Percentiles rank a stretch among this genome's conserved stretches.
These are phyloP conservation scores for Grus americana DNA, from an alignment of 2,113 vertebrate genomes.

Conservation along the genomic window DNA sequence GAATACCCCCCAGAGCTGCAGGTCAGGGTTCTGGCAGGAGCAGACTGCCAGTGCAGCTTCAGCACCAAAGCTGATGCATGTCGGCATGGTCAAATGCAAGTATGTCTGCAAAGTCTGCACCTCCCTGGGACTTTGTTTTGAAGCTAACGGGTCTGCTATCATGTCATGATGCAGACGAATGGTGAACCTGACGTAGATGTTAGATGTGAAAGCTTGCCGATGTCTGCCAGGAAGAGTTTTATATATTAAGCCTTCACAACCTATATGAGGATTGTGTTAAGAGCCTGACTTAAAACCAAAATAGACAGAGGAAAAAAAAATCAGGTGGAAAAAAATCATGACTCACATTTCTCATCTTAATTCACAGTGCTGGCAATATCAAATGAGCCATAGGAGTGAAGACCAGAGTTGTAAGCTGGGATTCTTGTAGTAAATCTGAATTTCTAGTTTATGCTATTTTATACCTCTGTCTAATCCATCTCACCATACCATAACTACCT, in stretches of 20 bases:
- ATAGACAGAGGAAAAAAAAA: neutral
- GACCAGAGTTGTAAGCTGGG: neutral
- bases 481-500: neutral
- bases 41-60: neutral
- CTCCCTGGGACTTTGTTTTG: neutral
- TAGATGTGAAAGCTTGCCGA: neutral
- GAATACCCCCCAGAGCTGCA: neutral
- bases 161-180: rapidly evolving
- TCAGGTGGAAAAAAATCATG: neutral
- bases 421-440: neutral
- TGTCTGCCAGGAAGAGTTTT: neutral
- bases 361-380: neutral
- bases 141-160: neutral
- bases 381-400: neutral
- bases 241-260: neutral
- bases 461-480: neutral
- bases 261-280: neutral
- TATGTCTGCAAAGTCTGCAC: neutral
- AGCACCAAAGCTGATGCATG: neutral
- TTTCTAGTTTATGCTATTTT: neutral
- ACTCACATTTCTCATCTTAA: neutral
- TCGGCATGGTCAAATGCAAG: neutral
- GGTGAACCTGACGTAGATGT: neutral
- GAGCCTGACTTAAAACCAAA: neutral
- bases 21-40: neutral